Base-by-base conservation (phyloP, 2,888 invertebrate genomes). In the Rhagophthalmus giganteus region DNA sequence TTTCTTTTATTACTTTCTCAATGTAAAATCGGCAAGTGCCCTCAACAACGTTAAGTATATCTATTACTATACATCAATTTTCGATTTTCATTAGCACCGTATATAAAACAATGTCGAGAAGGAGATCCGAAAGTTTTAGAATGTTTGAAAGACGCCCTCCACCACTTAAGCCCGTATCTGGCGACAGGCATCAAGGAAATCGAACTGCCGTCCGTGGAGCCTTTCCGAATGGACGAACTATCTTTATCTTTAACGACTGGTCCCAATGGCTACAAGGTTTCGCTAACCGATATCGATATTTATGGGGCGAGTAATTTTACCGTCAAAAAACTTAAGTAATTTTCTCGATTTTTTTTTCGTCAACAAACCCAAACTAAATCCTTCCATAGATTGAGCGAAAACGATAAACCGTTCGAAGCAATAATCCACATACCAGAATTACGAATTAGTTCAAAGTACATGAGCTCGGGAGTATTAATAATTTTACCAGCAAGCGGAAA, bases 401-500 rank as follows among this genome's bases (percentile, higher is more conserved):
- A 81, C 54, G 81, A 78, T n/a, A 78, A 80, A 65, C 83, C 85
- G 24, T 87, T 87, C 67, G 81, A 84, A 70, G 83, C 83, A 0
- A 75, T 77, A 59, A 77, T 87, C 38, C 72, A 76, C 47, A 82
- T 87, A 71, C 86, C 86, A n/a, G 78, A 79, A 55, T 73, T 87
- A 64, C 78, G 78, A 63, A 82, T 87, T 59, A 79, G 82, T 63
- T 81, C 86, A 2, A 79, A 81, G 62, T 87, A 87, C 67, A 80
- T 81, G 8, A 86, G 86, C 63, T 82, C 83, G 41, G 87, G 87
- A 0, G 81, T 86, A 2, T 70, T 87, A 30, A 78, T 87, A 52
- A 86, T 87, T 53, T 77, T 87, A 32, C 87, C 86, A 5, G 86
- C 86, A 0, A 84, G 83, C 56, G 86, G 86, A 45, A 84, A 83